Conservation (phyloP, 2,797 vertebrate genomes). For the Hipposideros larvatus region DNA sequence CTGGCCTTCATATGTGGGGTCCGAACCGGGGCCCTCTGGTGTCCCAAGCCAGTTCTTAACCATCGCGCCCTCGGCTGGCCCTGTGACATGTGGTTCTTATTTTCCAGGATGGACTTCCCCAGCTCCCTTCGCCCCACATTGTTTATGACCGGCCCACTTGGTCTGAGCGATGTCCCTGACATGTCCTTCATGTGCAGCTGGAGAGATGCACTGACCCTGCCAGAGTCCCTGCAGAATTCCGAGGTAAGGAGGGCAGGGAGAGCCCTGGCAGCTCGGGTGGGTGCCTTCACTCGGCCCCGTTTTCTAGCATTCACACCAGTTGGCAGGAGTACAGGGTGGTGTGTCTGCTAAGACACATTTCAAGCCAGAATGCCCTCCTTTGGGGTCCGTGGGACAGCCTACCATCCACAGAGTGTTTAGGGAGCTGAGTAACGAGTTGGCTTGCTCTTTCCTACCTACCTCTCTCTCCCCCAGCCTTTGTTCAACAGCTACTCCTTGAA, state of each 20-base stretch:
- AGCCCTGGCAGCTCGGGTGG: not conserved
- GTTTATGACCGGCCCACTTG: constrained; percentile 57
- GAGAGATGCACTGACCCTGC: constrained; percentile 66
- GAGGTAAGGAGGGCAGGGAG: constrained; percentile 56
- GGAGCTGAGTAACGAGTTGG: not conserved
- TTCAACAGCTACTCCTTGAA: not conserved
- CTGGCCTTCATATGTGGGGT: too few species aligned
- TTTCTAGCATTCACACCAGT: not conserved
- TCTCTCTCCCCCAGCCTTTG: not conserved
- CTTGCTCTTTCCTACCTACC: not conserved
- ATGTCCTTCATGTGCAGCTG: constrained; percentile 77
- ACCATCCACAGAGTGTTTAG: not conserved
- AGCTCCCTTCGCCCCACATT: constrained; percentile 32
- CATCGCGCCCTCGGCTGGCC: too few species aligned
- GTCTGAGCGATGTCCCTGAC: constrained; percentile 60
- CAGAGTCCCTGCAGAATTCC: not conserved
- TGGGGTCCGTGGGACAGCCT: accelerated
- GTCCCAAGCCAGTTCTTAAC: too few species aligned
- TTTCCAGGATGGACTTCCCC: constrained; percentile 80
- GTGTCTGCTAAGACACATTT: not conserved
- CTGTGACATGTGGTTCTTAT: not conserved
- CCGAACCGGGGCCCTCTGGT: too few species aligned
- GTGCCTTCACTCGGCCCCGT: accelerated
- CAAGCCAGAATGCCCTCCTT: not conserved
- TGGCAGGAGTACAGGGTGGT: not conserved